Percentiles rank a stretch among this genome's conserved stretches.
Evolutionary conservation across 2,113 vertebrate genomes (phyloP).

Genomic region (Etheostoma cragini): DNA sequence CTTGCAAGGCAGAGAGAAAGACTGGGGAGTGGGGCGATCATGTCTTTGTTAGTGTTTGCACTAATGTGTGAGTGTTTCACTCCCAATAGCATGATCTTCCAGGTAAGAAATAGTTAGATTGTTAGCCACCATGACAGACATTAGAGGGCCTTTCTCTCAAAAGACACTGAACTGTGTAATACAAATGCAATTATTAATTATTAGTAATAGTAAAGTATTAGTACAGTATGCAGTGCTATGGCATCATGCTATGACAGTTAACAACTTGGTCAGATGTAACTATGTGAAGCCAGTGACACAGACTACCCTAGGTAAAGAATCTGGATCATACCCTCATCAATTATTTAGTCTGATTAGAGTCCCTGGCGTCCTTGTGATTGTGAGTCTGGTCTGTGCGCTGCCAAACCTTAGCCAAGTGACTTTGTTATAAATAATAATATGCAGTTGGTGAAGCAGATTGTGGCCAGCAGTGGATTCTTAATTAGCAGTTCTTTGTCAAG

Average conservation of each 20-base stretch:
- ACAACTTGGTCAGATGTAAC: slow-evolving; percentile 27
- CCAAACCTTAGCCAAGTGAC: slow-evolving; percentile 26
- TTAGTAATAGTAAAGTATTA: too few relatives aligned
- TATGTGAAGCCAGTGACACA: slow-evolving; percentile 1
- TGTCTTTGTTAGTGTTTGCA: slow-evolving; percentile 2
- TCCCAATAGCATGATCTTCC: slow-evolving; percentile 54
- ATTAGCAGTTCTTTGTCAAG: slow-evolving; percentile 57
- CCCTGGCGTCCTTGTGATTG: slow-evolving; percentile 42
- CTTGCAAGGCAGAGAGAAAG: not conserved
- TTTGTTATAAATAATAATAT: slow-evolving; percentile 56
- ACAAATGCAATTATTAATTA: slow-evolving; percentile 40
- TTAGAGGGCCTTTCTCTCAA: slow-evolving; percentile 21
- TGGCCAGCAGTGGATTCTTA: slow-evolving; percentile 31
- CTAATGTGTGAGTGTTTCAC: slow-evolving; percentile 32
- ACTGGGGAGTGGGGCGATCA: not conserved
- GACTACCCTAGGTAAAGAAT: slow-evolving; percentile 17
- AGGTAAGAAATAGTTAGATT: slow-evolving; percentile 67
- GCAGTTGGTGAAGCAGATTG: slow-evolving; percentile 42
- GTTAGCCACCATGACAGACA: slow-evolving; percentile 44
- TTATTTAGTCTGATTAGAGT: slow-evolving; percentile 46
- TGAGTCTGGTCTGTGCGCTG: not conserved
- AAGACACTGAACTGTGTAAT: slow-evolving; percentile 44
- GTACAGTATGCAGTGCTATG: not conserved
- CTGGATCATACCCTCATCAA: slow-evolving; percentile 43
- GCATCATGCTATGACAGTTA: slow-evolving; percentile 3